These are phyloP conservation scores for Steatornis caripensis DNA, from an alignment of 2,113 vertebrate species.

Conservation along the genomic window DNA sequence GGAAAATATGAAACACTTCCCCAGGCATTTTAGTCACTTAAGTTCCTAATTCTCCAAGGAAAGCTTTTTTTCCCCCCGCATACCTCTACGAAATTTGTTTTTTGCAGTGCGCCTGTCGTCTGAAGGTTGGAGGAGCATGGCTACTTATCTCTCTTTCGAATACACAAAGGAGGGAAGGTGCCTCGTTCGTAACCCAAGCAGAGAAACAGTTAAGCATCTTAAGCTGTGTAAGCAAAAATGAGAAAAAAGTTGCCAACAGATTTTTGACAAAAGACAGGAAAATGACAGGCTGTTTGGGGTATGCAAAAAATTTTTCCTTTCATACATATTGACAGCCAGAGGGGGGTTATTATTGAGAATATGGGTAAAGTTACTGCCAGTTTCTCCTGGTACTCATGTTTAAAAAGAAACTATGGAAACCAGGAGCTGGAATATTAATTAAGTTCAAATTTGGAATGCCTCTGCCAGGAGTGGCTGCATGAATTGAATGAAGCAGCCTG, in stretches of 20 bases:
- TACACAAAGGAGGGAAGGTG: not conserved
- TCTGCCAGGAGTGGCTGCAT: constrained; percentile 76
- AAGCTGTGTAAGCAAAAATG: constrained; percentile 28
- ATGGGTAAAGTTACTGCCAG: constrained; percentile 80
- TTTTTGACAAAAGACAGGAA: constrained; percentile 73
- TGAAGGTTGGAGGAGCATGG: not conserved
- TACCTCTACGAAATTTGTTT: not conserved
- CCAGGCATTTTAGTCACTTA: not conserved
- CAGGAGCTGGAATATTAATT: constrained; percentile 84
- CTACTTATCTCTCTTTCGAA: not conserved
- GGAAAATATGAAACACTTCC: not conserved
- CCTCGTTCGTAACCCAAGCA: not conserved
- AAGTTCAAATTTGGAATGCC: constrained; percentile 83
- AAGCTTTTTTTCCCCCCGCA: not conserved
- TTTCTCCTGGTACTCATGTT: constrained; percentile 75
- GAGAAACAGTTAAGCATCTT: constrained; percentile 58
- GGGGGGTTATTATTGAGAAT: constrained; percentile 83
- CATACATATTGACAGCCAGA: constrained; percentile 74
- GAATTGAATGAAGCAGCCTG: constrained; percentile 79
- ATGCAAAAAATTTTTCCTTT: constrained; percentile 72
- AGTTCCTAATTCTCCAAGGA: not conserved
- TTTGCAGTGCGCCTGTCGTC: not conserved
- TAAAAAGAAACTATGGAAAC: constrained; percentile 90
- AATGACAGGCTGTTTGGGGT: constrained; percentile 67
- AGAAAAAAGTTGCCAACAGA: constrained; percentile 34